A percentile compares a stretch with the other conserved stretches of the same genome.
Evolutionary conservation across 2,797 vertebrate species (phyloP).

Genomic region (Lithobates pipiens): DNA sequence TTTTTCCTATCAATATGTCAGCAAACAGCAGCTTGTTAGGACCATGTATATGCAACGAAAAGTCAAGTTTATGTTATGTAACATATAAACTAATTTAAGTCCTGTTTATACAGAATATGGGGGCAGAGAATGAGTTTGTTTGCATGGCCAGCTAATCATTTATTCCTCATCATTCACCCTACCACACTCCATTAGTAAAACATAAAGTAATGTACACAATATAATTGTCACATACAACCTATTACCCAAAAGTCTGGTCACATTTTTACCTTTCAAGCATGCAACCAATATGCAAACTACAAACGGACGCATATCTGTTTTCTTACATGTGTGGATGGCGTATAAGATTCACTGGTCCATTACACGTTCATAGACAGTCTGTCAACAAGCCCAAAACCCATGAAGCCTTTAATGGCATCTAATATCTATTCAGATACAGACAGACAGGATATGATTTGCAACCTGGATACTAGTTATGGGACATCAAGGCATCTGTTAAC

Average conservation of each 20-base stretch:
- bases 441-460: too few species aligned
- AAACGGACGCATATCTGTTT: background rate
- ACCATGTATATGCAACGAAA: background rate
- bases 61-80: slow-evolving; percentile 1
- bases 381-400: too few species aligned
- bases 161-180: slow-evolving; percentile 11
- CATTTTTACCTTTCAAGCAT: background rate
- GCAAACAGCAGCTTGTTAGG: background rate
- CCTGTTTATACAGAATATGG: background rate
- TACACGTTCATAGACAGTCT: too few species aligned
- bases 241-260: background rate
- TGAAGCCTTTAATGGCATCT: too few species aligned
- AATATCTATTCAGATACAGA: too few species aligned
- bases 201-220: background rate
- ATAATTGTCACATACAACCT: background rate
- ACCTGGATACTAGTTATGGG: too few species aligned
- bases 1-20: background rate
- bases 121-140: background rate
- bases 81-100: background rate
- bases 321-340: background rate
- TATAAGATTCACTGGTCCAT: background rate
- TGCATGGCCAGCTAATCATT: slow-evolving; percentile 15
- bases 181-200: background rate
- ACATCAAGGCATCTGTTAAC: too few species aligned
- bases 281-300: background rate